Base-by-base conservation (phyloP, 2,888 invertebrate genomes). In the Agrotis puta region DNA sequence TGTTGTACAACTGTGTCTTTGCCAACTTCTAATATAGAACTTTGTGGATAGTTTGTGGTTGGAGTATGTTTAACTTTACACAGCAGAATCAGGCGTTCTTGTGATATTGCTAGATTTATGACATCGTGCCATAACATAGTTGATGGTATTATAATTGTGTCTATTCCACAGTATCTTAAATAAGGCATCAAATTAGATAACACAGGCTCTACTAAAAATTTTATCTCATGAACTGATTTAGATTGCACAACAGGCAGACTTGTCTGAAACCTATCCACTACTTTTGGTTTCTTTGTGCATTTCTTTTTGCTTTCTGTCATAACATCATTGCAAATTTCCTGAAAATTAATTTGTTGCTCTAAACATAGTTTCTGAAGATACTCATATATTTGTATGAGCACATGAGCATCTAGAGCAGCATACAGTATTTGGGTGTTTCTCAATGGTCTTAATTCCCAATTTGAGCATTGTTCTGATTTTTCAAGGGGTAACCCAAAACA, bases 391-490 rank as follows among this genome's bases (percentile, higher is more conserved):
- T 98, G 97, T 83, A 99, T 91, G 70, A 99, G 95, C 86, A 99
- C 98, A 94, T 97, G 98, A 0, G 99, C 98, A 96, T 99, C 99
- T 65, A 98, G 93, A 47, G 99, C 98, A 74, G 98, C 98, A 96
- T 99, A 99, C 56, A 96, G 92, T 72, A 98, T 97, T 95, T 99
- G 99, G 74, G 97, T 97, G 54, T 96, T 95, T 61, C 98, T 94
- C 64, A 99, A 90, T 14, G 99, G 99, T 82, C 99, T 96, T 83
- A 97, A 97, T 88, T 98, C 98, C 99, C 99, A 99, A 92, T 99
- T 98, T 0, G 98, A 98, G 93, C 98, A 98, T 89, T 98, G 98
- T 93, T 99, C 98, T n/a, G 97, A 97, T 92, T 99, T 99, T 92
- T 98, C 97, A 54, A 99, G 93, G 57, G 97, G 97, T 67, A 97